Percentiles rank a stretch among this genome's conserved stretches.
phyloP scores from a whole-genome alignment of 2,113 vertebrate genomes.

The Cervus canadensis region DNA sequence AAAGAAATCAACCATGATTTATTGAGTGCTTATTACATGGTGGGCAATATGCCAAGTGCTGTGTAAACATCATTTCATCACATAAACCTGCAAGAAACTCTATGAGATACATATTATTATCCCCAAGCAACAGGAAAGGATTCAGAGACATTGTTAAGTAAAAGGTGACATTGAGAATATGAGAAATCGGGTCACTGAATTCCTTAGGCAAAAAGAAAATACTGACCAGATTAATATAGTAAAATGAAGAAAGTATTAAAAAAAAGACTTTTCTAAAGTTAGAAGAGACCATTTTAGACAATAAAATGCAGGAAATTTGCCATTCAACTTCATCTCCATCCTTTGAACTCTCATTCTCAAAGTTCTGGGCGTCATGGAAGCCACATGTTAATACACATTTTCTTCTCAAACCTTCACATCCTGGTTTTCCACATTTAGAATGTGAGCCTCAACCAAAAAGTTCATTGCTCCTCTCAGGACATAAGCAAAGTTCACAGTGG shows the following conservation, averaged over 20 bases:
- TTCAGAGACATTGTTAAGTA: neutral
- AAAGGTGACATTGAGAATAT: neutral
- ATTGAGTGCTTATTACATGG: neutral
- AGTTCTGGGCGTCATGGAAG: neutral
- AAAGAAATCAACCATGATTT: neutral
- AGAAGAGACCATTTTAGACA: neutral
- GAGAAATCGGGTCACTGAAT: neutral
- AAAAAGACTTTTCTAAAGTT: neutral
- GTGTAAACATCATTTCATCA: neutral
- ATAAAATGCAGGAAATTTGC: neutral
- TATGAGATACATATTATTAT: fast-evolving
- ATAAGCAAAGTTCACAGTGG: fast-evolving
- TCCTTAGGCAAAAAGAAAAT: neutral
- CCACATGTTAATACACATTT: neutral
- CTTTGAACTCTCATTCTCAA: neutral
- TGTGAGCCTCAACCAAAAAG: neutral
- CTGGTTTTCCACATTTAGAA: neutral
- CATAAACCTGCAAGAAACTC: neutral
- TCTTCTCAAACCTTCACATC: neutral
- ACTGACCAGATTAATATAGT: fast-evolving
- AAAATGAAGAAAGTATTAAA: neutral
- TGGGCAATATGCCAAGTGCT: no score
- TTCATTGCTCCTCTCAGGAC: neutral
- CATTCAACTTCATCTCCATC: neutral
- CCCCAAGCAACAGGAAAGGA: neutral